Percentiles rank a stretch among this genome's conserved stretches.
Conservation (phyloP, 1,140 invertebrate species). For the Ditylenchus dipsaci region DNA sequence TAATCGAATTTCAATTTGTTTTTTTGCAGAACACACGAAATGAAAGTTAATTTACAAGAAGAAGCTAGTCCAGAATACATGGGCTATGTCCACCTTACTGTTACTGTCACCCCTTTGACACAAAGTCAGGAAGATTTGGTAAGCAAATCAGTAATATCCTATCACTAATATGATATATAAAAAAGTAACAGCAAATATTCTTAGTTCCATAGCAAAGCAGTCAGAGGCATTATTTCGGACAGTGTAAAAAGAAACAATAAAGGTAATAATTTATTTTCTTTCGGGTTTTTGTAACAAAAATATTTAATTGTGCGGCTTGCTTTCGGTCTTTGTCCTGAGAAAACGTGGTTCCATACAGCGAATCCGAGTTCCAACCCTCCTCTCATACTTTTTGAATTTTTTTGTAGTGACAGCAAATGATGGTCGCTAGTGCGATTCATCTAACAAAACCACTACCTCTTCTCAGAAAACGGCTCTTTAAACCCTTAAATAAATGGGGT, state of each 20-base stretch:
- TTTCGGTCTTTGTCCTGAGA: too few relatives aligned
- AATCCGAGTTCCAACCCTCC: too few relatives aligned
- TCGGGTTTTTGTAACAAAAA: not conserved
- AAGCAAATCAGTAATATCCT: conserved; percentile 20
- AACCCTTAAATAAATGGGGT: too few relatives aligned
- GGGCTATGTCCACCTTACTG: conserved; percentile 8
- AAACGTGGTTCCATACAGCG: too few relatives aligned
- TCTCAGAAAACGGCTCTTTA: too few relatives aligned
- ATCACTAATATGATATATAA: not conserved
- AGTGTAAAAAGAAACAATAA: conserved; percentile 36
- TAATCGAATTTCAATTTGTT: not conserved
- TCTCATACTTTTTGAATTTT: too few relatives aligned
- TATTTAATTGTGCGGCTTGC: not conserved
- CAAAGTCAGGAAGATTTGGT: conserved; percentile 82
- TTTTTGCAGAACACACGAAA: not conserved
- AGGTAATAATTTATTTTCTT: conserved; percentile 3
- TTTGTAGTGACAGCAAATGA: too few relatives aligned
- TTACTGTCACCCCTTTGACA: conserved; percentile 16
- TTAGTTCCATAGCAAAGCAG: conserved; percentile 45
- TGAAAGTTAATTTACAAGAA: conserved; percentile 9
- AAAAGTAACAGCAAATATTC: too few relatives aligned
- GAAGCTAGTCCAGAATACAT: conserved; percentile 8
- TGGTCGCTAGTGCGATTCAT: too few relatives aligned
- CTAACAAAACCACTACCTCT: too few relatives aligned
- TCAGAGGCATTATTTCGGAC: conserved; percentile 46